Conservation (phyloP, 2,888 invertebrate species). For the Drosophila melanocephala region DNA sequence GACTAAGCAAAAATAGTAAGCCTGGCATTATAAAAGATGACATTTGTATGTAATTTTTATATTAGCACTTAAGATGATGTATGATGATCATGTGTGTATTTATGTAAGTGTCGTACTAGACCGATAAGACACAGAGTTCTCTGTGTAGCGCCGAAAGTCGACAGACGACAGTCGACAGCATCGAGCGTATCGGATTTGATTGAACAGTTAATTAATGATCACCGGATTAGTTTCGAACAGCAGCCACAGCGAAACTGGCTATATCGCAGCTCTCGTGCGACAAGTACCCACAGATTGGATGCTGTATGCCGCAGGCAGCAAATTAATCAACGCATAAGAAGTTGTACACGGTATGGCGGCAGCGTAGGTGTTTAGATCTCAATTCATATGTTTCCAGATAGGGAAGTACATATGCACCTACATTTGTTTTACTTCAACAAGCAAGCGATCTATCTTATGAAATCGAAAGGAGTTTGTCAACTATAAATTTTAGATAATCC, state of each 20-base stretch:
- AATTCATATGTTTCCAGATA: slow-evolving; percentile 44
- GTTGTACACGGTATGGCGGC: slow-evolving; percentile 7
- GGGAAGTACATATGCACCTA: slow-evolving; percentile 43
- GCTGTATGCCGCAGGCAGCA: slow-evolving; percentile 65
- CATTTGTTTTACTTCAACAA: slow-evolving; percentile 21
- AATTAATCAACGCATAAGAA: slow-evolving; percentile 72
- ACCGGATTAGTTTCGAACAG: slow-evolving; percentile 62
- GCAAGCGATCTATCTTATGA: slow-evolving; percentile 13
- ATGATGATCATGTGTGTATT: not conserved
- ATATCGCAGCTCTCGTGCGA: slow-evolving; percentile 48
- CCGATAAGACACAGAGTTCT: slow-evolving; percentile 36
- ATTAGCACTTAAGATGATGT: not conserved
- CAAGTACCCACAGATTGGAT: slow-evolving; percentile 69
- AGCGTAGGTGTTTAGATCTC: slow-evolving; percentile 67
- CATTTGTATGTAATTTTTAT: slow-evolving; percentile 6
- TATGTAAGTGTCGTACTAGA: slow-evolving; percentile 8
- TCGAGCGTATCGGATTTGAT: slow-evolving; percentile 71
- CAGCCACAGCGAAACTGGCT: slow-evolving; percentile 26
- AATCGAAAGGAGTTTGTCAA: slow-evolving; percentile 64
- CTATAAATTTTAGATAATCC: slow-evolving; percentile 22
- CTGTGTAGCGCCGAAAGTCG: slow-evolving; percentile 44
- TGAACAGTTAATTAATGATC: slow-evolving; percentile 76
- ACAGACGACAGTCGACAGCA: slow-evolving; percentile 37
- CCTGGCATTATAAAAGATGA: slow-evolving; percentile 14
- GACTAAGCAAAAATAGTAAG: slow-evolving; percentile 8